Conservation (phyloP, 2,113 vertebrate genomes). For the Salminus brasiliensis region DNA sequence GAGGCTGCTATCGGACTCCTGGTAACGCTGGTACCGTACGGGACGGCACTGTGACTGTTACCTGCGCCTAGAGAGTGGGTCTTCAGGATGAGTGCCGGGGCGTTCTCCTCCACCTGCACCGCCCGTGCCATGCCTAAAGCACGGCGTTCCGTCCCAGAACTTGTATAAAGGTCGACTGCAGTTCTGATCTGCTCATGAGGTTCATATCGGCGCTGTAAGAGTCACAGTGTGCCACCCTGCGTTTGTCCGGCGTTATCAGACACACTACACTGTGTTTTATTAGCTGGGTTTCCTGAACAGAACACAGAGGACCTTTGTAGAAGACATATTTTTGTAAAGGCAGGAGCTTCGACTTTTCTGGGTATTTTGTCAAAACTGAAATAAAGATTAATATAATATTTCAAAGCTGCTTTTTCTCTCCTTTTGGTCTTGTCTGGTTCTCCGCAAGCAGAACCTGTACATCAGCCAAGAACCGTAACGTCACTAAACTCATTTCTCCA, state of each 20-base stretch:
- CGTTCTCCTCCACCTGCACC: neutral
- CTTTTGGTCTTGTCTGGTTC: too few species aligned
- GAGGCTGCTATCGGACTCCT: conserved; percentile 80
- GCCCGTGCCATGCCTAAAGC: neutral
- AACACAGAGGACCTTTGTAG: conserved; percentile 88
- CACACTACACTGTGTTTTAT: conserved; percentile 85
- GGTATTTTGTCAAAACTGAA: conserved; percentile 98
- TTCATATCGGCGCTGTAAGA: neutral
- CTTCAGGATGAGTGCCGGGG: neutral
- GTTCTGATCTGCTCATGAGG: neutral
- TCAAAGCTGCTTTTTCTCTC: conserved; percentile 62
- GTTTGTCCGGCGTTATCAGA: conserved; percentile 51
- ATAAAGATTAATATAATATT: conserved; percentile 93
- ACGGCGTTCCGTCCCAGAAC: neutral
- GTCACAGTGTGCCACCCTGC: neutral
- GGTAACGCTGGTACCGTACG: neutral
- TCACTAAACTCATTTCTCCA: too few species aligned
- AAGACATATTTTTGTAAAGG: conserved; percentile 99
- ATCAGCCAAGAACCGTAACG: too few species aligned
- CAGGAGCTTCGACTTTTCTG: conserved; percentile 96
- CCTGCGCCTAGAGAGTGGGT: neutral
- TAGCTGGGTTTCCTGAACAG: conserved; percentile 81
- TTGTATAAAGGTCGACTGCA: neutral
- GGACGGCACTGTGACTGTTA: neutral
- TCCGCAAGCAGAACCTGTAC: too few species aligned